Conservation (phyloP, 2,113 vertebrate species). For the Muntiacus reevesi region DNA sequence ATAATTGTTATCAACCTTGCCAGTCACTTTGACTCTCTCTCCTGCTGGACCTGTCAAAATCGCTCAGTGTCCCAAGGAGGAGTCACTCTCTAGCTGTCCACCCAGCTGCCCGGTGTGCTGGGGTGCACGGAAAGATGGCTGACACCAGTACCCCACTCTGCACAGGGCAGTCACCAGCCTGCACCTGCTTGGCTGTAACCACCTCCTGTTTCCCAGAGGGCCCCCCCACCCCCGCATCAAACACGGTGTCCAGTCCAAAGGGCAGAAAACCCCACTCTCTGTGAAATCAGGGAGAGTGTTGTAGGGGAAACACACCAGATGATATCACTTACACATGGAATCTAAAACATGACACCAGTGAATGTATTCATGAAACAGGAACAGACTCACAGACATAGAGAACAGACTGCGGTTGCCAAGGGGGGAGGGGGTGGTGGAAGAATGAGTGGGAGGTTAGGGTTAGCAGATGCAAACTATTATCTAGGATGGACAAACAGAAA, state of each 20-base stretch:
- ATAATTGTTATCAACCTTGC: not conserved
- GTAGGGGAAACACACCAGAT: not conserved
- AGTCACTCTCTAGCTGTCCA: accelerated
- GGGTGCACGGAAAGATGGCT: accelerated
- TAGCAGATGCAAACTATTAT: not conserved
- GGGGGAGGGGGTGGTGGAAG: not conserved
- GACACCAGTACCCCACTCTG: accelerated
- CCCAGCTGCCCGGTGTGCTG: accelerated
- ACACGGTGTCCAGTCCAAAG: not conserved
- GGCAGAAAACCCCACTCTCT: not conserved
- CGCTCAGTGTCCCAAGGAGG: not conserved
- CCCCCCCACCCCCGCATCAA: not conserved
- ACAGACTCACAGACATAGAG: not conserved
- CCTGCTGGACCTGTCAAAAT: not conserved
- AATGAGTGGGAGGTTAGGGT: not conserved
- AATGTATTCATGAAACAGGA: not conserved
- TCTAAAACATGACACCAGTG: not conserved
- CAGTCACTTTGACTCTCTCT: not conserved
- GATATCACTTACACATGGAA: not conserved
- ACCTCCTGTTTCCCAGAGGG: not conserved
- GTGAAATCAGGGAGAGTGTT: not conserved
- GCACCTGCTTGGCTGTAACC: not conserved
- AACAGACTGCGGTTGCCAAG: not conserved
- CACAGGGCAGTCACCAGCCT: not conserved
- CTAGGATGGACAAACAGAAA: not conserved